Base-by-base conservation (phyloP, 2,113 vertebrate genomes). In the Cinclus mexicanus region DNA sequence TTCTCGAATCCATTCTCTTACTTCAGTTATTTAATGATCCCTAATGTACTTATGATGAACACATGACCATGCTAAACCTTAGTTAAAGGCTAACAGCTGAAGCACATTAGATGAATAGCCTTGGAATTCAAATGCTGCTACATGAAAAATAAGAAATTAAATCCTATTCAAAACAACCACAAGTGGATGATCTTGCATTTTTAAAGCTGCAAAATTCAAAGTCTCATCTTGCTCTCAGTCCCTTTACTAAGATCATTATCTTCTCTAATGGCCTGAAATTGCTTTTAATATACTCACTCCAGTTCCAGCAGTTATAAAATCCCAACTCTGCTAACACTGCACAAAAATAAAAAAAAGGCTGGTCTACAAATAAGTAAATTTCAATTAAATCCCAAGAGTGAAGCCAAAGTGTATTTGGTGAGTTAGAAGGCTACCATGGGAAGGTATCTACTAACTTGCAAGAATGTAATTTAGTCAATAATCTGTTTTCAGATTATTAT, bases 71-170 rank as follows among this genome's bases (percentile, higher is more conserved):
- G 52, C 25, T 44, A 94, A 84, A 87, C 26, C 12, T 15, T 79
- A 50, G 37, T 71, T 86, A 86, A 72, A 76, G 46, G 26, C 35
- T 94, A 94, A 70, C 33, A 94, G 52, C 79, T 95, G 71, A 92
- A 86, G 46, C 12, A 69, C 6, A 70, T 69, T 93, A 83, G 60
- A 91, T 81, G 26, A 87, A 64, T 65, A 86, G 53, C 47, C 47
- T 70, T 89, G 56, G n/a, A 91, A 91, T 56, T 89, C 50, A 79
- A 87, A 65, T 11, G 6, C 24, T 26, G 28, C 56, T 86, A 89
- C 46, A 90, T 90, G 78, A 83, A 87, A 92, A 89, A 91, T 67
- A 60, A 83, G 82, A 91, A 91, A 92, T 82, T 90, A 90, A 95
- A 89, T 88, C 55, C 84, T 87, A 83, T 90, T 93, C 78, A 88